A percentile compares a stretch with the other conserved stretches of the same genome.
Evolutionary conservation across 2,113 vertebrate genomes (phyloP).

Genomic region (Gambusia affinis): DNA sequence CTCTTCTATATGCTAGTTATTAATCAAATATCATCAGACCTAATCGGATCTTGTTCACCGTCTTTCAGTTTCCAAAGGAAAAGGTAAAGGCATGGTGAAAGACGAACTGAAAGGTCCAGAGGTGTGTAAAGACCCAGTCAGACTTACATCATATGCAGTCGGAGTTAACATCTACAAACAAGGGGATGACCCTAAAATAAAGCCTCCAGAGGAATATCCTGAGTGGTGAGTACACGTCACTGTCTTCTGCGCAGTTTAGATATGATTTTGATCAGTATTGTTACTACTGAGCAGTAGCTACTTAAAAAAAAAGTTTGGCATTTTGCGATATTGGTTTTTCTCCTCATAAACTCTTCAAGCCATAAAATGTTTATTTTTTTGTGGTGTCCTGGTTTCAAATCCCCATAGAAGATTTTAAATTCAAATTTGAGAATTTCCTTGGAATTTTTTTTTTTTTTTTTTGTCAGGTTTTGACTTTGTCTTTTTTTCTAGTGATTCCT

Average conservation of each 20-base stretch:
- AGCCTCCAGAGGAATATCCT: conserved; percentile 84
- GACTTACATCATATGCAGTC: conserved; percentile 84
- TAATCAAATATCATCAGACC: not conserved
- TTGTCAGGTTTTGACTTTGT: not conserved
- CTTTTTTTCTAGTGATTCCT: not conserved
- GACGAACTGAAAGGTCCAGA: conserved; percentile 87
- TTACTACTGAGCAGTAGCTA: not conserved
- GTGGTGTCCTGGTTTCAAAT: not conserved
- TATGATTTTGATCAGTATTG: not conserved
- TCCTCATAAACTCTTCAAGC: not conserved
- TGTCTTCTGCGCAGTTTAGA: not conserved
- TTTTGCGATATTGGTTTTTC: not conserved
- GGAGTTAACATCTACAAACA: conserved; percentile 90
- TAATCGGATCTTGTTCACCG: not conserved
- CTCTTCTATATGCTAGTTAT: not conserved
- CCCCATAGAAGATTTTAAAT: not conserved
- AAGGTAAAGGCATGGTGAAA: conserved; percentile 78
- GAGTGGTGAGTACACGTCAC: conserved; percentile 83
- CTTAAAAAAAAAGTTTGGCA: too few relatives aligned
- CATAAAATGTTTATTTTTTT: not conserved
- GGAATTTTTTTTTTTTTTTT: not conserved
- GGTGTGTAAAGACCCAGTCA: conserved; percentile 86
- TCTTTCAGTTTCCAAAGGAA: conserved; percentile 80
- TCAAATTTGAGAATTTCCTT: not conserved
- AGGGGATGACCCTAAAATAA: conserved; percentile 86